Evolutionary conservation across 1,140 invertebrate genomes (phyloP), one percentile per base, ranked within the genome.

Genomic region (Ephestia elutella): DNA sequence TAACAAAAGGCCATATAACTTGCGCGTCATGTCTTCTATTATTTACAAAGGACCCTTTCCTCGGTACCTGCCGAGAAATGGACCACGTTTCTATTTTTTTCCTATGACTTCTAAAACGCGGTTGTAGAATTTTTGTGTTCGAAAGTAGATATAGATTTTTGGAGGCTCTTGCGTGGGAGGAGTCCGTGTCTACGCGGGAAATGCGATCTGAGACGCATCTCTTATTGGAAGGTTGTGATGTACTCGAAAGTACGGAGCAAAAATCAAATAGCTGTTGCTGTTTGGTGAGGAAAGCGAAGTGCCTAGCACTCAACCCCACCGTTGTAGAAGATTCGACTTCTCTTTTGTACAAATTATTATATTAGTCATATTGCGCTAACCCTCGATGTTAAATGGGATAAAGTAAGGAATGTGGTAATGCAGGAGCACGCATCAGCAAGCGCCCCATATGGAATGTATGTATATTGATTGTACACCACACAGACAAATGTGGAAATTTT

Each of bases 121-220:
- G 32, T 78, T 53, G 44, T 35, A 50, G 71, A 62, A 60, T 82
- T 76, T 77, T 73, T 20, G 51, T 19, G 10, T 65, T 57, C 49
- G 54, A 72, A 19, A 11, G 56, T 63, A 70, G 73, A 75, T 72
- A 72, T 68, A 58, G 13, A 49, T 11, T 49, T 63, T 69, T 59
- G 3, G 55, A 9, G 2, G 49, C 9, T 8, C 4, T 32, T 28
- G 30, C 2, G 49, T 54, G 7, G 20, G 67, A 57, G 78, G 72
- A 72, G 80, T 85, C 82, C 82, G 75, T 78, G 77, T 76, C 77
- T 82, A 82, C 80, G 70, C 77, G 62, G 82, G 62, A 69, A 82
- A 54, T 70, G 70, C 59, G 67, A 28, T 58, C 50, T 63, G 62
- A 38, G 53, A 53, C 59, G 56, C 65, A 65, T 17, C 51, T 15